A percentile compares a stretch with the other conserved stretches of the same genome.
These are phyloP conservation scores for Bembecia ichneumoniformis DNA, from an alignment of 2,888 invertebrate genomes.

Conservation along the genomic window DNA sequence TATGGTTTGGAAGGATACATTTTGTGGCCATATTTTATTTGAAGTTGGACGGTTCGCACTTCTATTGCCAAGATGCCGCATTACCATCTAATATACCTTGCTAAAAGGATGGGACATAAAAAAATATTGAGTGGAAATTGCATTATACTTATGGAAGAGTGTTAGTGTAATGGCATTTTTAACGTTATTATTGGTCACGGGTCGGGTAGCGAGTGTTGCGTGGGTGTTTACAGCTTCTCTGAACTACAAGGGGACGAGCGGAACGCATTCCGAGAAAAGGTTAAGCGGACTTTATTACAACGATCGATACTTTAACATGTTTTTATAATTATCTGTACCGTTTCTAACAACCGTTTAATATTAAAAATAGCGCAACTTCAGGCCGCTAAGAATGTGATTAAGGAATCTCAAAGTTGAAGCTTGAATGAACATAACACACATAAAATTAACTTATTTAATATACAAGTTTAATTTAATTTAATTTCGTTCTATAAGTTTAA, in stretches of 20 bases:
- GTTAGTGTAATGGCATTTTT: neutral
- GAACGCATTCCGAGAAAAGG: constrained; percentile 34
- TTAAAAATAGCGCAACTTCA: too few species aligned
- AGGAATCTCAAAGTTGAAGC: too few species aligned
- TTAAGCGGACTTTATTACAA: constrained; percentile 34
- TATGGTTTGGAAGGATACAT: constrained; percentile 26
- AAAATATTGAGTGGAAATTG: constrained; percentile 13
- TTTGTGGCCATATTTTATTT: constrained; percentile 23
- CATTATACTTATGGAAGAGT: constrained; percentile 12
- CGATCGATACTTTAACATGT: constrained; percentile 2
- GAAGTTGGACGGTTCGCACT: constrained; percentile 13
- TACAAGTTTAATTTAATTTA: too few species aligned
- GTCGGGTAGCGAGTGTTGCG: constrained; percentile 6
- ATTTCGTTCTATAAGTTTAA: too few species aligned
- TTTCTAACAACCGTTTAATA: too few species aligned
- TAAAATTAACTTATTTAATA: too few species aligned
- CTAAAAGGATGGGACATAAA: constrained; percentile 27
- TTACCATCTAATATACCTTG: constrained; percentile 10
- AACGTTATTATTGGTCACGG: constrained; percentile 11
- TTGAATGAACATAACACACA: too few species aligned
- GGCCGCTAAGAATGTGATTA: too few species aligned
- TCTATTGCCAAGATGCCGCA: constrained; percentile 10
- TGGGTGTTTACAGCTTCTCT: constrained; percentile 21
- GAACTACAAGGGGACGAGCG: constrained; percentile 15
- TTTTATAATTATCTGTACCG: neutral